phyloP scores from a whole-genome alignment of 2,113 vertebrate genomes.

The Vanacampus margaritifer region DNA sequence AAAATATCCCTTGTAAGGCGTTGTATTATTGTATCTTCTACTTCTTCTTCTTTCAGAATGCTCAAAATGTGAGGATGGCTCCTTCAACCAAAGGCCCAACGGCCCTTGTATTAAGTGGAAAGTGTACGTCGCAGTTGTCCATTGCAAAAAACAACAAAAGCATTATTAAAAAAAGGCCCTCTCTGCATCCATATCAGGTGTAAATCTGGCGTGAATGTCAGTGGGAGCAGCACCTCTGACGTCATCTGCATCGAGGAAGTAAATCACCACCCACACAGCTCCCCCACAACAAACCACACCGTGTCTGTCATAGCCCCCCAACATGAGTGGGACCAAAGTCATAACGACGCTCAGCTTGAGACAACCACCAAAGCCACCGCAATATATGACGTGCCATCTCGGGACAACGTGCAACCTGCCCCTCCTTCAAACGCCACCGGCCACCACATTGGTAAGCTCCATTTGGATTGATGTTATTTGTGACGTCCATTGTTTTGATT shows the following conservation, averaged over 20 bases:
- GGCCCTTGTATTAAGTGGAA: slow-evolving; percentile 34
- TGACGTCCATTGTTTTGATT: not conserved
- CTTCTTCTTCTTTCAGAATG: slow-evolving; percentile 32
- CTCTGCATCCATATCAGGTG: slow-evolving; percentile 41
- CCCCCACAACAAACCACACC: not conserved
- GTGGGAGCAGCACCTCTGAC: slow-evolving; percentile 29
- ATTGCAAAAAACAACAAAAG: not conserved
- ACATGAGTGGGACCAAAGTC: not conserved
- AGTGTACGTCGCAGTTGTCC: slow-evolving; percentile 34
- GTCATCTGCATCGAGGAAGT: slow-evolving; percentile 29
- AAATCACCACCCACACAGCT: not conserved
- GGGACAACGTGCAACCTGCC: rapidly evolving
- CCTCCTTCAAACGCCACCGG: rapidly evolving
- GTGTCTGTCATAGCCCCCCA: not conserved
- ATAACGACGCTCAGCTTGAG: not conserved
- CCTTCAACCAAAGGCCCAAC: slow-evolving; percentile 8
- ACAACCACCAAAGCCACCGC: not conserved
- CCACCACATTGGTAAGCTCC: slow-evolving; percentile 29
- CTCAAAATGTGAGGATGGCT: slow-evolving; percentile 29
- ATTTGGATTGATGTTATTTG: not conserved
- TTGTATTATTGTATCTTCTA: no score
- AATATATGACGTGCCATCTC: not conserved
- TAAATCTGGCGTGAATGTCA: slow-evolving; percentile 21
- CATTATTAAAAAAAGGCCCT: not conserved
- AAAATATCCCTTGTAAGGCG: no score